Percentiles rank a stretch among this genome's conserved stretches.
These are phyloP conservation scores for Pteronura brasiliensis DNA, from an alignment of 2,113 vertebrate genomes.

Conservation along the genomic window DNA sequence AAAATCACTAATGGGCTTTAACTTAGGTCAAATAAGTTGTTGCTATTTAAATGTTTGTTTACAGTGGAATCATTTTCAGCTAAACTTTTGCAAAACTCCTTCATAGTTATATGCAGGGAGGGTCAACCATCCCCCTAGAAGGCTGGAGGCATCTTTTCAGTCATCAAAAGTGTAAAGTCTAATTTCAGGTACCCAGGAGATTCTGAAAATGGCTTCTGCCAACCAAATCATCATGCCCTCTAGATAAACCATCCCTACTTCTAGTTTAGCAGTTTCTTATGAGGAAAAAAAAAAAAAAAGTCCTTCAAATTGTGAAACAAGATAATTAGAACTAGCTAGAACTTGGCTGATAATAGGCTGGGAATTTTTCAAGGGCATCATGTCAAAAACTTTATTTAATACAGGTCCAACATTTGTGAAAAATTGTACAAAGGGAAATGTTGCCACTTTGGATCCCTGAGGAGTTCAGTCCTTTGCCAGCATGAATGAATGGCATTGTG, in stretches of 20 bases:
- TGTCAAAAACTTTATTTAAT: conserved; percentile 29
- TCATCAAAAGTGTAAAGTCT: neutral
- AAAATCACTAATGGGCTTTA: neutral
- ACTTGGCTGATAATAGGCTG: neutral
- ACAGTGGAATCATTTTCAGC: neutral
- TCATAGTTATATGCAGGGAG: neutral
- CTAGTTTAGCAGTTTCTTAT: neutral
- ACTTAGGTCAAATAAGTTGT: neutral
- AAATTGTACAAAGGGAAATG: neutral
- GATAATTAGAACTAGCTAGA: conserved; percentile 45
- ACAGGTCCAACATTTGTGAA: neutral
- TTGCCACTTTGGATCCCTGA: conserved; percentile 7
- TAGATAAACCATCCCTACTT: neutral
- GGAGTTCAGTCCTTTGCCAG: conserved; percentile 54
- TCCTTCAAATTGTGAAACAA: conserved; percentile 29
- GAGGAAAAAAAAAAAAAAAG: neutral
- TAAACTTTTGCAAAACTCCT: neutral
- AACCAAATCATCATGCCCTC: neutral
- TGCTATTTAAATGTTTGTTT: neutral
- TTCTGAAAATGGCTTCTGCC: neutral
- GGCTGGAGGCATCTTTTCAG: neutral
- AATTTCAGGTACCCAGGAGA: neutral
- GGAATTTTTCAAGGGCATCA: conserved; percentile 43
- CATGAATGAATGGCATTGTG: conserved; percentile 44
- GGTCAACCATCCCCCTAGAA: neutral